phyloP scores from a whole-genome alignment of 2,888 invertebrate species.

The Norana najaformis region DNA sequence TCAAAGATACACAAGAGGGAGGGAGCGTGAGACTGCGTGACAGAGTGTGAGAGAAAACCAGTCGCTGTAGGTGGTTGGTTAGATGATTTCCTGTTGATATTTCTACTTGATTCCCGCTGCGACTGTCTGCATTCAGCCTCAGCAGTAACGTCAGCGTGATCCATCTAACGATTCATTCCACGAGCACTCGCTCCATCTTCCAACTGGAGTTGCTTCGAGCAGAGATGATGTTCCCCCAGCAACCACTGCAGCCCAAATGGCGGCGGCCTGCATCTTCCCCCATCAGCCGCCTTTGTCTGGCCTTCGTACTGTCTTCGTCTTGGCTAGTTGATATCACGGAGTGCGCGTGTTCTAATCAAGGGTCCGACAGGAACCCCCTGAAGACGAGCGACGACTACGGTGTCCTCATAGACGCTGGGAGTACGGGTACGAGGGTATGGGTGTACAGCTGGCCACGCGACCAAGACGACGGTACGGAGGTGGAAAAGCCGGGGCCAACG shows the following conservation, averaged over 20 bases:
- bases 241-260: background rate
- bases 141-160: background rate
- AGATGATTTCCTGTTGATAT: background rate
- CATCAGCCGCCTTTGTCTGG: background rate
- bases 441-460: constrained; percentile 33
- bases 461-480: background rate
- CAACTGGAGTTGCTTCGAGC: background rate
- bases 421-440: constrained; percentile 34
- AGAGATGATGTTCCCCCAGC: background rate
- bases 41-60: background rate
- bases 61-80: background rate
- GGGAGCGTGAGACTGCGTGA: background rate
- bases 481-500: background rate
- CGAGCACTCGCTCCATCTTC: background rate
- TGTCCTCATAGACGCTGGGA: constrained; percentile 37
- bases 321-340: background rate
- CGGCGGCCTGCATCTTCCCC: background rate
- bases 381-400: background rate
- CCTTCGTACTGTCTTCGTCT: background rate
- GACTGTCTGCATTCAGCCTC: background rate
- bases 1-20: background rate
- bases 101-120: background rate
- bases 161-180: background rate
- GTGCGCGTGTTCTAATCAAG: background rate
- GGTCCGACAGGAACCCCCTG: background rate